Evolutionary conservation across 2,888 invertebrate species (phyloP).

Genomic region (Rosalia funebris): DNA sequence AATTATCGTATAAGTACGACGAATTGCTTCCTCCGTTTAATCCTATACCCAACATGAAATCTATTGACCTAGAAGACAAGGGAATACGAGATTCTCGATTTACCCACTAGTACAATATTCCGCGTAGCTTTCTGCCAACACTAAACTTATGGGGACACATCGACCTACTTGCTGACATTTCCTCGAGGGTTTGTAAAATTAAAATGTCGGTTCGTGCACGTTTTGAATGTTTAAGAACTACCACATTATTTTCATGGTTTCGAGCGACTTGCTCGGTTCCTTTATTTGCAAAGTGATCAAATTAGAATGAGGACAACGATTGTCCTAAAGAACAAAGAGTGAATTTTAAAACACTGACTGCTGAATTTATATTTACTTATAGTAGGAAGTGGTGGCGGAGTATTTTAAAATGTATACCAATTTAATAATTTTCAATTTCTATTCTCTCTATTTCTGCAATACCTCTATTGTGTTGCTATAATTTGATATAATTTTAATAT

Average conservation of each 20-base stretch:
- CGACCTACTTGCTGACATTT: conserved; percentile 33
- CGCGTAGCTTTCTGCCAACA: conserved; percentile 13
- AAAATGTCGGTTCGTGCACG: conserved; percentile 22
- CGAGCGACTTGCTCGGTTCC: background rate
- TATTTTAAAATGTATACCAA: too few species aligned
- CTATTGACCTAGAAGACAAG: conserved; percentile 15
- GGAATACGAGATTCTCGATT: conserved; percentile 3
- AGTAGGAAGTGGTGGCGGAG: too few species aligned
- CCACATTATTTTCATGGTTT: background rate
- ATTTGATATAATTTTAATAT: too few species aligned
- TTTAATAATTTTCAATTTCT: too few species aligned
- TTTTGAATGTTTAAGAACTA: conserved; percentile 13
- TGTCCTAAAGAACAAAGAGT: too few species aligned
- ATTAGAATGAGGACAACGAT: too few species aligned
- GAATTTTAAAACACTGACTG: too few species aligned
- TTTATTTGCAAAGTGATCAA: too few species aligned
- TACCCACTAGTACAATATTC: background rate
- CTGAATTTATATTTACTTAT: too few species aligned
- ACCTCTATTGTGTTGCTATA: too few species aligned
- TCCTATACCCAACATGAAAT: conserved; percentile 5
- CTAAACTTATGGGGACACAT: conserved; percentile 21
- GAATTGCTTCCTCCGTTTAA: background rate
- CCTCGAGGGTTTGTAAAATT: conserved; percentile 28
- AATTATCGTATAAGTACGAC: too few species aligned
- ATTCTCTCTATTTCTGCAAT: too few species aligned